Evolutionary conservation across 1,140 invertebrate genomes (phyloP).

Genomic region (Papilio aristodemus): DNA sequence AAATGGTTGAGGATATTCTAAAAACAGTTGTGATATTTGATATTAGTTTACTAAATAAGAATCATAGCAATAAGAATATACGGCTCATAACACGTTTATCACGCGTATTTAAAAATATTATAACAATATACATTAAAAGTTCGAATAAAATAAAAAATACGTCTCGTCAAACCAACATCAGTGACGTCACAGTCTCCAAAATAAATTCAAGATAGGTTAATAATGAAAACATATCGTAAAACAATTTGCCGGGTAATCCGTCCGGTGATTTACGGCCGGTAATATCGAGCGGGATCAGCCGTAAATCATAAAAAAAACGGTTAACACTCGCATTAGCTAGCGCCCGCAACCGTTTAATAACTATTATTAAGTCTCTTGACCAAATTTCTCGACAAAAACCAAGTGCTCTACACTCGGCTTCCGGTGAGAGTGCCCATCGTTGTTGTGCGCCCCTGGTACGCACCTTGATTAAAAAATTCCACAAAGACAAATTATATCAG

Average conservation of each 20-base stretch:
- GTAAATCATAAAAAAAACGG: conserved; percentile 71
- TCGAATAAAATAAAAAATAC: background rate
- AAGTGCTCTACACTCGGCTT: conserved; percentile 41
- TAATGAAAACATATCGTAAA: conserved; percentile 70
- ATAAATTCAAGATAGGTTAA: conserved; percentile 46
- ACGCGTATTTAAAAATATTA: background rate
- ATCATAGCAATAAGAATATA: too few relatives aligned
- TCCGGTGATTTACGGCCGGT: conserved; percentile 58
- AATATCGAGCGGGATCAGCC: conserved; percentile 64
- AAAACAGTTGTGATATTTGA: too few relatives aligned
- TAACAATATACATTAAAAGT: background rate
- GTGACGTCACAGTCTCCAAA: conserved; percentile 25
- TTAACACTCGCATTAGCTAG: conserved; percentile 66
- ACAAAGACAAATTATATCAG: background rate
- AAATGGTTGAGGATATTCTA: too few relatives aligned
- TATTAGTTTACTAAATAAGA: too few relatives aligned
- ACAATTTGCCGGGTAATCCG: conserved; percentile 66
- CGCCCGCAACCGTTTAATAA: conserved; percentile 70
- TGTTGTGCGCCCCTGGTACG: conserved; percentile 31
- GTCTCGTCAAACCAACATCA: conserved; percentile 36
- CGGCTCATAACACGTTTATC: too few relatives aligned
- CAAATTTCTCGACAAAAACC: conserved; percentile 63
- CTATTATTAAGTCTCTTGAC: conserved; percentile 70
- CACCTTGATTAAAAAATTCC: conserved; percentile 8
- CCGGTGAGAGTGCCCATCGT: conserved; percentile 38